Conservation (phyloP, 2,113 vertebrate species). For the Heloderma charlesbogerti region DNA sequence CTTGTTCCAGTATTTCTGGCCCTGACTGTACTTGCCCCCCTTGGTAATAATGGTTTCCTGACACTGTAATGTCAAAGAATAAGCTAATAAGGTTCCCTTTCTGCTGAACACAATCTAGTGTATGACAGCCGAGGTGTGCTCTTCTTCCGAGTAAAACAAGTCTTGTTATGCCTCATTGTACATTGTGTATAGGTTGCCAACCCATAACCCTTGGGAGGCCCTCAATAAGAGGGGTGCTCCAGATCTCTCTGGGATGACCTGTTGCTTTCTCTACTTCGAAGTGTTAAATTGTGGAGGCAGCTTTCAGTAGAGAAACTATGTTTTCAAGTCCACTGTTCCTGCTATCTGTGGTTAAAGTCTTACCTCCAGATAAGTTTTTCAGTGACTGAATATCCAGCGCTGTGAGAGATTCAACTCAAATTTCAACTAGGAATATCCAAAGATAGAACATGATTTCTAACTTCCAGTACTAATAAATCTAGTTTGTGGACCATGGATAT, state of each 20-base stretch:
- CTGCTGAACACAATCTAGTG: not conserved
- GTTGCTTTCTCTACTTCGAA: not conserved
- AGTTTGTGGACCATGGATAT: not conserved
- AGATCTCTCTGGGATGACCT: not conserved
- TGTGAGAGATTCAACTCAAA: not conserved
- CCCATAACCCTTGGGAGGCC: not conserved
- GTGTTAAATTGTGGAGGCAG: not conserved
- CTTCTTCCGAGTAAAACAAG: not conserved
- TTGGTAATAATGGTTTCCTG: not conserved
- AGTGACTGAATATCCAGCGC: not conserved
- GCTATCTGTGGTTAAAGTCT: not conserved
- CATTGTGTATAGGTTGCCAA: no score
- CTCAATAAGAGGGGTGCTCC: not conserved
- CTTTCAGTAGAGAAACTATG: not conserved
- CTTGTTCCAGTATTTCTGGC: no score
- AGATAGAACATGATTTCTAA: not conserved
- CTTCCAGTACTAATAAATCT: not conserved
- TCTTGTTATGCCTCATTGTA: no score
- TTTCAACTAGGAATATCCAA: not conserved
- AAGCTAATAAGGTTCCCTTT: not conserved
- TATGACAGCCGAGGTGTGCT: not conserved
- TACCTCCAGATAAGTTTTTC: not conserved
- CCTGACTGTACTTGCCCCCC: not conserved
- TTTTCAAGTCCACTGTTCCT: not conserved
- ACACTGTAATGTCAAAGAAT: not conserved